Conservation (phyloP, 2,888 invertebrate genomes). For the Cephus pulcher region DNA sequence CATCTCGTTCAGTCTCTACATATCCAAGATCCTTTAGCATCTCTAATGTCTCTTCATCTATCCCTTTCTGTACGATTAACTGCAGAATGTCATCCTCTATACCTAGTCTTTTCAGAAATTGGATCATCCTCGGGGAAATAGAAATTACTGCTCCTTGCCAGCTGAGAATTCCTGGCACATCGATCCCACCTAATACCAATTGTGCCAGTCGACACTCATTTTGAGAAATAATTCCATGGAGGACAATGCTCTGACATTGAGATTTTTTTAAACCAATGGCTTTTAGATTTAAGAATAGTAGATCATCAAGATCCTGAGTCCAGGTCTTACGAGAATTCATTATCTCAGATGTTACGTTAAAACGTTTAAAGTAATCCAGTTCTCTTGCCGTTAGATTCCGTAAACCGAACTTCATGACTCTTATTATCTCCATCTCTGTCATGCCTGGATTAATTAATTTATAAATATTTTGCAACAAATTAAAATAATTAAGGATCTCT, state of each 20-base stretch:
- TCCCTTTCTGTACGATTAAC: constrained; percentile 32
- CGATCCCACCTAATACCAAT: constrained; percentile 33
- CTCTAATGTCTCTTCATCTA: constrained; percentile 32
- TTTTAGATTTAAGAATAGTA: constrained; percentile 32
- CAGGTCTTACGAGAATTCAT: constrained; percentile 20
- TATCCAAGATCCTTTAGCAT: constrained; percentile 39
- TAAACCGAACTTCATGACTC: constrained; percentile 43
- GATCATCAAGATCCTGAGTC: constrained; percentile 18
- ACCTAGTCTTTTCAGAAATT: constrained; percentile 34
- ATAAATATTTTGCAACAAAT: neutral
- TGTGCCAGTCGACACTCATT: constrained; percentile 21
- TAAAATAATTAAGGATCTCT: neutral
- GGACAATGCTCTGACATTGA: constrained; percentile 33
- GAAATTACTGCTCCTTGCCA: constrained; percentile 31
- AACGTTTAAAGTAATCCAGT: constrained; percentile 29
- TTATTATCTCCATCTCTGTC: constrained; percentile 29
- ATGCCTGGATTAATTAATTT: constrained; percentile 31
- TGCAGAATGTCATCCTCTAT: constrained; percentile 31
- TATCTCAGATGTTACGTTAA: constrained; percentile 18
- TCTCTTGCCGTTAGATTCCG: constrained; percentile 27
- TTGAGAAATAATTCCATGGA: constrained; percentile 35
- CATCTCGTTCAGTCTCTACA: constrained; percentile 22
- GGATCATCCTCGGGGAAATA: constrained; percentile 22
- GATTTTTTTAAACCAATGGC: constrained; percentile 27
- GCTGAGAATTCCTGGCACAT: constrained; percentile 36